Evolutionary conservation across 2,113 vertebrate genomes (phyloP), one percentile per base, ranked within the genome.

Genomic region (Hymenochirus boettgeri): DNA sequence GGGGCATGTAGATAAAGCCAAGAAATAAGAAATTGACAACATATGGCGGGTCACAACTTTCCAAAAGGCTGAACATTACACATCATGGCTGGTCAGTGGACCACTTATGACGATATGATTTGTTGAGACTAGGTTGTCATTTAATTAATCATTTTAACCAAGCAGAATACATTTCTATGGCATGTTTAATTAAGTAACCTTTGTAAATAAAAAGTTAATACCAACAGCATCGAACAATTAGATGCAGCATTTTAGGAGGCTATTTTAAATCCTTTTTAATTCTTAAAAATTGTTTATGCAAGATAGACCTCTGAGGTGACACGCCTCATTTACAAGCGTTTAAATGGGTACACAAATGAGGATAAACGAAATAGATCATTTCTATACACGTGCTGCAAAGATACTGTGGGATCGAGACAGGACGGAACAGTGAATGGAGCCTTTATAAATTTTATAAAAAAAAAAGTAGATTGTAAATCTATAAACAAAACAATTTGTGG

Each of bases 191-290:
- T 59, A 67, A 42, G 64, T 46, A 29, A 67, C 46, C 46, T 67
- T 42, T 59, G 64, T 67, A 58, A 67, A 59, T 59, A n/a, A 67
- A 59, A 67, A 67, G 64, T 67, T 67, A 67, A 67, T 67, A 59
- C 56, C 4, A 37, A 21, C 64, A 59, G 56, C 42, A 42, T 42
- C 37, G 63, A 39, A 52, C 64, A 59, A 67, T 67, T 67, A 67
- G 1, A 67, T 52, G 51, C 18, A 42, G 31, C 56, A 29, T 52
- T 67, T 58, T 59, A 42, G 27, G 55, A 58, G 29, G 51, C 29
- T n/a, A 66, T 66, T 31, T 27, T 58, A 39, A 58, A n/a, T 59
- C 59, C 39, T 67, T 67, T 67, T 58, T 52, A 67, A 67, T 67
- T 58, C 59, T 50, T 13, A 52, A 65, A 57, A 59, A 59, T 59